These are phyloP conservation scores for Cichladusa arquata DNA, from an alignment of 2,113 vertebrate species.

Conservation along the genomic window DNA sequence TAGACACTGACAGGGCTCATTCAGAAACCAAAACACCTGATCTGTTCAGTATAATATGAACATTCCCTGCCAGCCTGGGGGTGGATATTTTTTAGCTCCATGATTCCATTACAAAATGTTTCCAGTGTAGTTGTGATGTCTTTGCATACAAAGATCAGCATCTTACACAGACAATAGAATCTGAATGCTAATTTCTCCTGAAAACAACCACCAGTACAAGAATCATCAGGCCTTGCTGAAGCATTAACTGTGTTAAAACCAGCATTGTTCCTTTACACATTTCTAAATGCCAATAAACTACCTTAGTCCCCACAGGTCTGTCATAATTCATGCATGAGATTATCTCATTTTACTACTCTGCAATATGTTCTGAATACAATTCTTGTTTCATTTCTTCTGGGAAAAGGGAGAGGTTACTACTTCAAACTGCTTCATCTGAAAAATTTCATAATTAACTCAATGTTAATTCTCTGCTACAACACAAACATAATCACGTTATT, in stretches of 20 bases:
- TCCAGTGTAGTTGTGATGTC: background rate
- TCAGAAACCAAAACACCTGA: background rate
- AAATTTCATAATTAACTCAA: slow-evolving; percentile 42
- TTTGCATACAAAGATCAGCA: background rate
- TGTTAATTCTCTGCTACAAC: slow-evolving; percentile 48
- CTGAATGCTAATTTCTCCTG: background rate
- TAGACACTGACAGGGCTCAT: background rate
- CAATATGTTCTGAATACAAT: background rate
- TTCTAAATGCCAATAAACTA: background rate
- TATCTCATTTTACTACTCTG: background rate
- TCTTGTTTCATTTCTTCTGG: background rate
- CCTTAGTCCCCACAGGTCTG: background rate
- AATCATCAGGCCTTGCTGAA: background rate
- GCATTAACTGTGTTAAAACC: background rate
- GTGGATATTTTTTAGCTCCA: background rate
- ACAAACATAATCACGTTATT: slow-evolving; percentile 34
- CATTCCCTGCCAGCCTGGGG: background rate
- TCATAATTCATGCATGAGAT: background rate
- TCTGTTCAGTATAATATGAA: background rate
- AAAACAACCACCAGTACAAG: background rate
- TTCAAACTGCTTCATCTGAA: slow-evolving; percentile 26
- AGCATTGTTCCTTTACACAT: background rate
- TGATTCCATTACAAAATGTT: background rate
- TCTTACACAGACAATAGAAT: background rate
- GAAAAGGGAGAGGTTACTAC: slow-evolving; percentile 22